A percentile compares a stretch with the other conserved stretches of the same genome.
Conservation (phyloP, 2,113 vertebrate species). For the Anoplopoma fimbria region DNA sequence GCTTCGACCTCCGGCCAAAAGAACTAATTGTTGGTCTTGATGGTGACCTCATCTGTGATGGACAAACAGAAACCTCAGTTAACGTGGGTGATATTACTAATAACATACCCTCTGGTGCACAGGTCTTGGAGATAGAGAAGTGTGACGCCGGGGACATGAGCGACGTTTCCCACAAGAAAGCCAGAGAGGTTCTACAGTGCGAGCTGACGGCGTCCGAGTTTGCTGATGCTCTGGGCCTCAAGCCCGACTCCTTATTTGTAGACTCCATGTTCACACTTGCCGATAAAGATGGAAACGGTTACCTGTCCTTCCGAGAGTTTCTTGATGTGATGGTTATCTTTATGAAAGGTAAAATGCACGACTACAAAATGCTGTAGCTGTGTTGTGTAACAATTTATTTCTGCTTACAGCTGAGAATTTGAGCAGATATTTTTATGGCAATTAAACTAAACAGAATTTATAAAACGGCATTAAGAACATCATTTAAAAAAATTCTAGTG, state of each 20-base stretch:
- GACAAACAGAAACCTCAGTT: slow-evolving; percentile 36
- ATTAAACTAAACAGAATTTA: background rate
- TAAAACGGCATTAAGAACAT: background rate
- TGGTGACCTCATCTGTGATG: slow-evolving; percentile 46
- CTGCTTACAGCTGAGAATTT: background rate
- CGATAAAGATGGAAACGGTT: slow-evolving; percentile 96
- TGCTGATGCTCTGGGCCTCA: slow-evolving; percentile 91
- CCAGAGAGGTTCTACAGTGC: slow-evolving; percentile 88
- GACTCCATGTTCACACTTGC: slow-evolving; percentile 96
- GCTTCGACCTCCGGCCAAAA: slow-evolving; percentile 36
- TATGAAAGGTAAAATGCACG: slow-evolving; percentile 91
- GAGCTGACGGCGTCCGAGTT: slow-evolving; percentile 93
- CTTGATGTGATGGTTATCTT: slow-evolving; percentile 95
- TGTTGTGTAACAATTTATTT: background rate
- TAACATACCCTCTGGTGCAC: slow-evolving; percentile 1
- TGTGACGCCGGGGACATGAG: slow-evolving; percentile 85
- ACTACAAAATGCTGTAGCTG: background rate
- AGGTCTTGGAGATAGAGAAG: slow-evolving; percentile 93
- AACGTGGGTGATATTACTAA: slow-evolving; percentile 44
- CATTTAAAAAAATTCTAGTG: background rate
- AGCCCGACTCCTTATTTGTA: slow-evolving; percentile 91
- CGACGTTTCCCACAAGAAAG: slow-evolving; percentile 81
- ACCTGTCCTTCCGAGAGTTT: slow-evolving; percentile 96
- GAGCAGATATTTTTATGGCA: background rate
- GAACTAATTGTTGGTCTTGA: slow-evolving; percentile 57